Base-by-base conservation (phyloP, 1,140 invertebrate genomes). In the Nomia melanderi region DNA sequence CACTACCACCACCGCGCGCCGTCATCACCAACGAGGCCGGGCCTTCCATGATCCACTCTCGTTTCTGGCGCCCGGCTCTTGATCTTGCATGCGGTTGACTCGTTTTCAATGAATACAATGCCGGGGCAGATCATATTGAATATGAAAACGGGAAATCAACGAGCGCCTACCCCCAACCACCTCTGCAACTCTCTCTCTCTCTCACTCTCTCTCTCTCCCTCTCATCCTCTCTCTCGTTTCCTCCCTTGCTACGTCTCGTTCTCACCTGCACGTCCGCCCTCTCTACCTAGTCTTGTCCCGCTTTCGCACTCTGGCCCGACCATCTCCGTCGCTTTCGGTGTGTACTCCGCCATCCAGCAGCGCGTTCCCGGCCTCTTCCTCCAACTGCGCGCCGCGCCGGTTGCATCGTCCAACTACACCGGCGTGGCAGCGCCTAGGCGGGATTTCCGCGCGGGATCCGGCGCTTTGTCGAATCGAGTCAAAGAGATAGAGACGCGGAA, bases 41-140 rank as follows among this genome's bases (percentile, higher is more conserved):
- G 79, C 78, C 84, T 86, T 86, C 83, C 82, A 84, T 88, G 86
- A 90, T 90, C 87, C 81, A 86, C 88, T 88, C 88, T 88, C 86
- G 82, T 85, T 81, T 64, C 80, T 86, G 78, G 77, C 85, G 84
- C 84, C 77, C 77, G 84, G 80, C 83, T 87, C 86, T 88, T 89
- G 90, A 90, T 91, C 89, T 92, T 89, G 89, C 89, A 86, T 92
- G 89, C 91, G 91, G 91, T 92, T 92, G 89, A 92, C 90, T 92
- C 89, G 91, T 88, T 92, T 92, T 92, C 90, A 92, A 92, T 92
- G 91, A 91, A 91, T 87, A 92, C 91, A 92, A 92, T 92, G 88
- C 86, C 87, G 85, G 84, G 87, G 78, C 87, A 87, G 88, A 91
- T 91, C 90, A 92, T 92, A 92, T 92, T 91, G 88, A 92, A 92